phyloP scores from a whole-genome alignment of 2,888 invertebrate species.

The Torymus texanus region DNA sequence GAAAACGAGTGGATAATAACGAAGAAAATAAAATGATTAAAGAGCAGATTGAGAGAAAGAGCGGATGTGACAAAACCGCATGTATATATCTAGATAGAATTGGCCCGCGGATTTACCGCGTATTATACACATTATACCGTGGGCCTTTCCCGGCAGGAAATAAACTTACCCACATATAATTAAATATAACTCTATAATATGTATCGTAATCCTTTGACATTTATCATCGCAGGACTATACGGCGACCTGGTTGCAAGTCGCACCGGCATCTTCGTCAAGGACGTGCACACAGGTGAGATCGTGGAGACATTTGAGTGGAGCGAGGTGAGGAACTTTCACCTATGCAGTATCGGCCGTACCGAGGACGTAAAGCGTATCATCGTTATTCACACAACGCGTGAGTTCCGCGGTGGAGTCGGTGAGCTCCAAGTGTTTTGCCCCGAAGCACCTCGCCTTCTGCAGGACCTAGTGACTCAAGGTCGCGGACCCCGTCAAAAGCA shows the following conservation, averaged over 20 bases:
- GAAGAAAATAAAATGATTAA: not conserved
- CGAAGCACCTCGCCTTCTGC: conserved; percentile 74
- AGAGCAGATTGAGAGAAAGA: not conserved
- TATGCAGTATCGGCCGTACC: conserved; percentile 76
- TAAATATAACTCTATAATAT: not conserved
- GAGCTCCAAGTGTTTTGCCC: conserved; percentile 77
- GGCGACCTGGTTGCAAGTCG: conserved; percentile 78
- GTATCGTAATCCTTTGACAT: not conserved
- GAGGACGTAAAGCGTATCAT: conserved; percentile 79
- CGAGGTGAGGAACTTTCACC: conserved; percentile 78
- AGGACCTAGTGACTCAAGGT: conserved; percentile 75
- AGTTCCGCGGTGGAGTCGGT: conserved; percentile 77
- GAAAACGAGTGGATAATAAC: too few relatives aligned
- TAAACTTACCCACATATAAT: not conserved
- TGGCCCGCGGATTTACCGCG: not conserved
- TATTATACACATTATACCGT: too few relatives aligned
- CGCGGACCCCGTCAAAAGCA: conserved; percentile 65
- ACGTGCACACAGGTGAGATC: conserved; percentile 76
- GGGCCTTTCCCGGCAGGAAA: conserved; percentile 5
- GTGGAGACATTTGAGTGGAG: conserved; percentile 79
- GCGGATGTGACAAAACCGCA: conserved; percentile 16
- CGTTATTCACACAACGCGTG: conserved; percentile 79
- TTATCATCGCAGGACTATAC: conserved; percentile 75
- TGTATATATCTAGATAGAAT: conserved; percentile 10
- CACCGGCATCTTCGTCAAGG: conserved; percentile 78